Percentiles rank a stretch among this genome's conserved stretches.
phyloP scores from a whole-genome alignment of 1,140 invertebrate species.

The Sogatella furcifera region DNA sequence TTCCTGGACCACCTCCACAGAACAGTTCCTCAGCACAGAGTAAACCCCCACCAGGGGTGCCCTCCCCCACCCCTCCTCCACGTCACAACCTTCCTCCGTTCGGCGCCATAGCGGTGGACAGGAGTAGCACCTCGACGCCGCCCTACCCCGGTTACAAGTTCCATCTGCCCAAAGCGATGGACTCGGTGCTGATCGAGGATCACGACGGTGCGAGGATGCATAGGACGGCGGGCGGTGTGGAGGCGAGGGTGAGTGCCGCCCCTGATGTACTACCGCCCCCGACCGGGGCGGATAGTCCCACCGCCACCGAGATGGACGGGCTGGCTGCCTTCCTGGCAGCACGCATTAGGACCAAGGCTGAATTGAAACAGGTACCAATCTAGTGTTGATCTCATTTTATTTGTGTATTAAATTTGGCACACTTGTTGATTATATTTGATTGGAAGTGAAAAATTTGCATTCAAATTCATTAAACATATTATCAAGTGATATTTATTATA shows the following conservation, averaged over 20 bases:
- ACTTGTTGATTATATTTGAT: too few species aligned
- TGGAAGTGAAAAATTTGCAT: too few species aligned
- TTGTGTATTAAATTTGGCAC: too few species aligned
- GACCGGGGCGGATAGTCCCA: slow-evolving; percentile 19
- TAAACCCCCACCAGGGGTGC: slow-evolving; percentile 1
- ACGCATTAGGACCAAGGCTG: slow-evolving; percentile 68
- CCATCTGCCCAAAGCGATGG: slow-evolving; percentile 53
- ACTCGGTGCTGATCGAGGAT: slow-evolving; percentile 39
- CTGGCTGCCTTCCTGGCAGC: slow-evolving; percentile 46
- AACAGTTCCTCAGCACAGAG: background rate
- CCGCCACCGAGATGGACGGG: slow-evolving; percentile 35
- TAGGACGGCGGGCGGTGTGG: background rate
- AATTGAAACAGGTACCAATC: slow-evolving; percentile 53
- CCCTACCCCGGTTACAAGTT: slow-evolving; percentile 41
- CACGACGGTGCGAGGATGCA: background rate
- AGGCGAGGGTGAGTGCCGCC: background rate
- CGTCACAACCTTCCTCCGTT: slow-evolving; percentile 45
- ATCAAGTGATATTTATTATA: too few species aligned
- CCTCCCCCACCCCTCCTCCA: slow-evolving; percentile 12
- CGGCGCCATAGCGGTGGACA: slow-evolving; percentile 37
- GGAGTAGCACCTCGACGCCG: slow-evolving; percentile 31
- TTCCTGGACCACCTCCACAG: background rate
- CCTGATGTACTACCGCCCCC: slow-evolving; percentile 3
- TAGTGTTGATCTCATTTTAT: too few species aligned
- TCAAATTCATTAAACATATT: too few species aligned